A percentile compares a stretch with the other conserved stretches of the same genome.
These are phyloP conservation scores for Tipula lateralis DNA, from an alignment of 2,888 invertebrate species.

Conservation along the genomic window DNA sequence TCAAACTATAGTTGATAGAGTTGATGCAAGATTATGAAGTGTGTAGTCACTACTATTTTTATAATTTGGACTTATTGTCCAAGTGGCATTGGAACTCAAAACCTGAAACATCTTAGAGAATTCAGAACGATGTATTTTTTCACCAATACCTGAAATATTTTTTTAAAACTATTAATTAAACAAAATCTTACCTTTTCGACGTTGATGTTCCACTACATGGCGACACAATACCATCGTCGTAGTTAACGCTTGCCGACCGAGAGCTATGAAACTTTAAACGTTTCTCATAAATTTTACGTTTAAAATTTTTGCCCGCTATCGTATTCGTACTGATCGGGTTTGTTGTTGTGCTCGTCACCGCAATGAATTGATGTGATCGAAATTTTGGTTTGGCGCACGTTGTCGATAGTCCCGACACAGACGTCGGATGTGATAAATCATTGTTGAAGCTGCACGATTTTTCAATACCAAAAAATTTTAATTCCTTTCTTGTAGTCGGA, in stretches of 20 bases:
- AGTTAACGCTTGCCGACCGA: background rate
- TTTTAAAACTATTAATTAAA: background rate
- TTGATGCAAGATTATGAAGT: too few relatives aligned
- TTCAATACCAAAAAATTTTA: slow-evolving; percentile 24
- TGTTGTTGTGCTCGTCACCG: background rate
- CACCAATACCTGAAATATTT: too few relatives aligned
- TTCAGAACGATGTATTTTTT: too few relatives aligned
- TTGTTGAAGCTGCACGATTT: background rate
- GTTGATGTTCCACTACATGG: background rate
- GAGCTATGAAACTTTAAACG: background rate
- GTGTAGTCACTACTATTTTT: too few relatives aligned
- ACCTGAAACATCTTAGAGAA: too few relatives aligned
- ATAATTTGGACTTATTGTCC: too few relatives aligned
- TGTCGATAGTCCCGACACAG: background rate
- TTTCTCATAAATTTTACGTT: background rate
- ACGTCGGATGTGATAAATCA: background rate
- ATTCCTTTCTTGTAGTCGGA: background rate
- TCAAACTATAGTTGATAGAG: too few relatives aligned
- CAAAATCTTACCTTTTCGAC: background rate
- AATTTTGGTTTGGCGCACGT: background rate
- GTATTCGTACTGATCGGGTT: background rate
- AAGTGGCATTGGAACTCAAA: too few relatives aligned
- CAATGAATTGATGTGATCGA: background rate
- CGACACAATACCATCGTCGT: background rate
- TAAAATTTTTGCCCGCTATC: background rate